A percentile compares a stretch with the other conserved stretches of the same genome.
phyloP scores from a whole-genome alignment of 2,113 vertebrate species.

The Toxotes chatareus region DNA sequence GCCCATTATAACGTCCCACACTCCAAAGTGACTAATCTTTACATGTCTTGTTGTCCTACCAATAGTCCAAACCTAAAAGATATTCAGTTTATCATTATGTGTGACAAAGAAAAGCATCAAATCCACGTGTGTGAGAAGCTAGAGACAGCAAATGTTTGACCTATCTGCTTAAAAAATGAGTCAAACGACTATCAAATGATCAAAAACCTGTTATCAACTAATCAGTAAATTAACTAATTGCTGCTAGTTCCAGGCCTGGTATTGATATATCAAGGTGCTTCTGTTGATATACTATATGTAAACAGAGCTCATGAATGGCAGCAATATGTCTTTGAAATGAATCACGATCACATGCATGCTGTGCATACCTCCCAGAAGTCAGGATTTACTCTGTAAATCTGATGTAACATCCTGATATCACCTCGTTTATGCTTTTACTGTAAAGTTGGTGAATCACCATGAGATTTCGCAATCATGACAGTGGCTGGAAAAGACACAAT shows the following conservation, averaged over 20 bases:
- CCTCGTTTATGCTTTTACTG: background rate
- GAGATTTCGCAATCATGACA: slow-evolving; percentile 35
- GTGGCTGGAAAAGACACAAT: accelerated
- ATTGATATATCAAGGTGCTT: background rate
- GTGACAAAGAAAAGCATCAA: background rate
- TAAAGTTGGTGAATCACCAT: background rate
- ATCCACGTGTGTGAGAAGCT: background rate
- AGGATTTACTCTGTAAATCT: background rate
- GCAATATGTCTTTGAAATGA: background rate
- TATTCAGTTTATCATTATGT: too few species aligned
- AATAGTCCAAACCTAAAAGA: background rate
- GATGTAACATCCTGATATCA: slow-evolving; percentile 41
- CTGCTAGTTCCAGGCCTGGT: too few species aligned
- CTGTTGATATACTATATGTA: background rate
- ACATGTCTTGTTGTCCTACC: background rate
- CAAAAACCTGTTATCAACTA: too few species aligned
- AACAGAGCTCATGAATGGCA: background rate
- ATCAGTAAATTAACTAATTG: background rate
- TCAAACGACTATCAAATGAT: too few species aligned
- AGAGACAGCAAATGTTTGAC: background rate
- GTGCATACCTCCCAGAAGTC: background rate
- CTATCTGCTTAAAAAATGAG: background rate
- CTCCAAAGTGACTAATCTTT: background rate
- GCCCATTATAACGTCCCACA: background rate
- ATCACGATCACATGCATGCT: background rate